Evolutionary conservation across 2,797 vertebrate genomes (phyloP), one percentile per base, ranked within the genome.

Genomic region (Vultur gryphus): DNA sequence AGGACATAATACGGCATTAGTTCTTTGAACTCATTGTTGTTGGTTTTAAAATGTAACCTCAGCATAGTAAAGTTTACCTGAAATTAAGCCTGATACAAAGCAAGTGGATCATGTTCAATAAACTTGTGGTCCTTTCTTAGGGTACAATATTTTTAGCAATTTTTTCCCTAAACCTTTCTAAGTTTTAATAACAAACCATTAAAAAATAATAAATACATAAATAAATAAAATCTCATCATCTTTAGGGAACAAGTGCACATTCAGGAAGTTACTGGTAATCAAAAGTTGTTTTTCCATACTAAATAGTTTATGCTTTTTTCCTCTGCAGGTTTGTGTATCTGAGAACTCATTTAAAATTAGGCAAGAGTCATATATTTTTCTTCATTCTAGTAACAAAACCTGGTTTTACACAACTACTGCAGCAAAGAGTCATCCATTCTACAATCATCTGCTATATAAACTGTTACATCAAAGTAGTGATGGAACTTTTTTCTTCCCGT

Each of bases 81-180:
- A 81, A 89, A 84, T 66, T 81, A 66, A 46, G 2, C 7, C 35
- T 58, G 8, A 70, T 29, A 44, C 31, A 54, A 62, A 82, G 4
- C 9, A 79, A 75, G 10, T 2, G 41, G 12, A 58, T 21, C 2
- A n/a, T 31, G 18, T 21, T 87, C 0, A 0, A n/a, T 57, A 69
- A 10, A 24, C 58, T 64, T 70, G 12, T 28, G 2, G 65, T 77
- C 2, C 1, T 54, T 81, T 76, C 65, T 37, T 79, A 46, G 5
- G 52, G 2, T 51, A 21, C 20, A 84, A 24, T n/a, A 46, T 51
- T 70, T 81, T 93, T 33, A 55, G 0, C 14, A 33, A 6, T 33
- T 64, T 87, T 25, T n/a, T n/a, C 3, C 5, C 2, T 17, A 64
- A 48, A 6, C 10, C 1, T 66, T 81, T 62, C 26, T 85, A 21